Conservation (phyloP, 2,888 invertebrate genomes). For the Rhingia rostrata region DNA sequence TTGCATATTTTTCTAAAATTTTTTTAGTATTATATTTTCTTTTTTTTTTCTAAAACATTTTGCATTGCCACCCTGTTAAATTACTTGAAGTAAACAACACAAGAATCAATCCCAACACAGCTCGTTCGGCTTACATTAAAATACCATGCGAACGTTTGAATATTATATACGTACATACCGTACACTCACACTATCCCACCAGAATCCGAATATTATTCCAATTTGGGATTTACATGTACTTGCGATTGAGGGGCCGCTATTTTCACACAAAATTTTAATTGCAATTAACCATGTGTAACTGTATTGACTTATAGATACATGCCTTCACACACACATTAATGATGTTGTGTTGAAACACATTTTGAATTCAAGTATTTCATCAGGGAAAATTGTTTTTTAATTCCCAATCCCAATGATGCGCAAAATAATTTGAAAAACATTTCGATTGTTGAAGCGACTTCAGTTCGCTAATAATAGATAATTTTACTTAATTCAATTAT, state of each 20-base stretch:
- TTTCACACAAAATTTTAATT: constrained; percentile 41
- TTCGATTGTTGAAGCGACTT: constrained; percentile 37
- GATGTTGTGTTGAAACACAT: constrained; percentile 3
- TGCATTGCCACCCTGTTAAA: too few relatives aligned
- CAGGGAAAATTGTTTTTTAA: constrained; percentile 25
- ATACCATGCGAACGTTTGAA: too few relatives aligned
- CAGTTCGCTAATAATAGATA: constrained; percentile 31
- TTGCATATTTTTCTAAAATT: too few relatives aligned
- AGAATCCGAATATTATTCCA: too few relatives aligned
- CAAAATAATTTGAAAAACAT: constrained; percentile 29
- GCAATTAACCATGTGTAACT: constrained; percentile 37
- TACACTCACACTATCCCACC: too few relatives aligned
- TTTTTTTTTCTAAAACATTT: too few relatives aligned
- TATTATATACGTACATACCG: too few relatives aligned
- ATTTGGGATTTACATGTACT: not conserved
- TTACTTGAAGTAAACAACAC: too few relatives aligned
- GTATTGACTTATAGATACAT: constrained; percentile 7
- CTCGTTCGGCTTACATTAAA: too few relatives aligned
- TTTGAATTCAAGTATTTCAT: constrained; percentile 7
- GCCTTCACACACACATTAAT: not conserved
- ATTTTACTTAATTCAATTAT: constrained; percentile 25
- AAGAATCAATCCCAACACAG: too few relatives aligned
- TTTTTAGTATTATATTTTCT: too few relatives aligned
- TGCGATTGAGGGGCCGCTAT: constrained; percentile 6
- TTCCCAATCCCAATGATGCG: not conserved